Evolutionary conservation across 2,888 invertebrate species (phyloP), one percentile per base, ranked within the genome.

Genomic region (Halictus quadricinctus): DNA sequence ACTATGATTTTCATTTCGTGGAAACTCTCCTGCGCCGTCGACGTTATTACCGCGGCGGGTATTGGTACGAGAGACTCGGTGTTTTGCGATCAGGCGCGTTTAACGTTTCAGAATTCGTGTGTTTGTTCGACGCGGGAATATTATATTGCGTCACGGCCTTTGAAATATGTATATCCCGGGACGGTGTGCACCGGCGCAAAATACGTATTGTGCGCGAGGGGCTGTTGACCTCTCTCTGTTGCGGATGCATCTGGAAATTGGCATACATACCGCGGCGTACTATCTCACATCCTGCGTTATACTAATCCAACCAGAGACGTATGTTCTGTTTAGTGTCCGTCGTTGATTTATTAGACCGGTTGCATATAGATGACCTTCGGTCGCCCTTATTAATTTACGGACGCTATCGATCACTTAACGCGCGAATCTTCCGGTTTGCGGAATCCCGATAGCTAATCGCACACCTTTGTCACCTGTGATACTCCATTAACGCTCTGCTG

Each of bases 241-340:
- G 80, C 60, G 72, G 80, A 76, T 64, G 76, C 72, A 76, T 72
- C 74, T 74, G 74, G 80, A 80, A 80, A 80, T 80, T 80, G 74
- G 80, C 74, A 69, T 74, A 75, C 76, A 76, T 48, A 41, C 76
- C 48, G 64, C 48, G 50, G 41, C 15, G 21, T 54, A 15, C 72
- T 76, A 80, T 76, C 76, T 76, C 48, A 10, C 69, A 80, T 75
- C 74, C 74, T 75, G 80, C 54, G 46, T 80, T 74, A 64, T 41
- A 72, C 76, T 76, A 76, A 80, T 76, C 72, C 76, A 36, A 48
- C 43, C 48, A 48, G 72, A 72, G 66, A 29, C 7, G 18, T 18
- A 18, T 29, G 72, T 72, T 64, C 70, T 60, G 72, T 36, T 50
- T 79, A 69, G 15, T 12, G 60, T 69, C 18, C 43, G 36, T 2